A percentile compares a stretch with the other conserved stretches of the same genome.
phyloP scores from a whole-genome alignment of 2,888 invertebrate species.

The Aporophyla nigra region DNA sequence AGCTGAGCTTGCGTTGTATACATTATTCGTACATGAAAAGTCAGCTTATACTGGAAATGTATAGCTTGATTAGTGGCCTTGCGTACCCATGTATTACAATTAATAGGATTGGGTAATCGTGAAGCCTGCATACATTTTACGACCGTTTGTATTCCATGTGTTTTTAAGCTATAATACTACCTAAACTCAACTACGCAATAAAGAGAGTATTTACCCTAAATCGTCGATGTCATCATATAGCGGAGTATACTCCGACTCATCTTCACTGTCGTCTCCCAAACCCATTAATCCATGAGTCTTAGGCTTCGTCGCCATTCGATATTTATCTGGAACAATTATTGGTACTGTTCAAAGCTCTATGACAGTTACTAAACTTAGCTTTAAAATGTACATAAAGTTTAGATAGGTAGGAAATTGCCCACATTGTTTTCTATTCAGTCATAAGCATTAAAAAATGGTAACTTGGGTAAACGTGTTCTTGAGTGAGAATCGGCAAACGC shows the following conservation, averaged over 20 bases:
- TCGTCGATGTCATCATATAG: conserved; percentile 85
- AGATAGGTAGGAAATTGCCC: neutral
- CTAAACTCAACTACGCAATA: neutral
- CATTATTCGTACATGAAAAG: too few species aligned
- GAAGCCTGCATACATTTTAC: neutral
- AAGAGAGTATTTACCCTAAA: conserved; percentile 78
- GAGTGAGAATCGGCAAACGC: neutral
- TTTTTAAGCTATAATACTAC: neutral
- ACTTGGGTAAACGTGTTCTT: neutral
- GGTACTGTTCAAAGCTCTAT: neutral
- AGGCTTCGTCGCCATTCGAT: conserved; percentile 77
- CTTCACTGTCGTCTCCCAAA: conserved; percentile 80
- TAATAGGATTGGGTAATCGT: neutral
- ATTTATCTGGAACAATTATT: conserved; percentile 66
- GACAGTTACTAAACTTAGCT: neutral
- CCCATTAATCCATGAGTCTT: conserved; percentile 77
- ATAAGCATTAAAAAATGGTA: neutral
- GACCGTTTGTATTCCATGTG: neutral
- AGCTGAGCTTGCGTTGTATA: too few species aligned
- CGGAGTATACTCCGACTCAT: conserved; percentile 82
- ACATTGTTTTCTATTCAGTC: neutral
- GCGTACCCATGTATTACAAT: neutral
- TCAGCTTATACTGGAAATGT: too few species aligned
- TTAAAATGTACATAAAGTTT: neutral
- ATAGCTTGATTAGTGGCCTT: too few species aligned